Percentiles rank a stretch among this genome's conserved stretches.
Evolutionary conservation across 1,140 invertebrate genomes (phyloP).

Genomic region (Hylaeus volcanicus): DNA sequence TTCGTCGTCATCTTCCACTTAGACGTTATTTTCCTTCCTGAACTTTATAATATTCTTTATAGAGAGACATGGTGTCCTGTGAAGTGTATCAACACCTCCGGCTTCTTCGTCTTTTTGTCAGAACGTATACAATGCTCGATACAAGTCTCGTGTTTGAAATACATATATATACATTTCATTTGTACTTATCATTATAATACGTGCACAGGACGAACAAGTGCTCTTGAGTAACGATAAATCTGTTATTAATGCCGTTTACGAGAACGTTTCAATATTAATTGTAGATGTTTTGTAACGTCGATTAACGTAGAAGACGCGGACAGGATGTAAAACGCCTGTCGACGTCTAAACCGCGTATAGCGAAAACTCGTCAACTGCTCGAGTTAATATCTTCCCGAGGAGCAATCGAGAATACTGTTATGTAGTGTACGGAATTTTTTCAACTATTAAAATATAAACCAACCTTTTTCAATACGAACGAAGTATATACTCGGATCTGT

Average conservation of each 20-base stretch:
- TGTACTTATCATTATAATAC: slow-evolving; percentile 36
- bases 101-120: slow-evolving; percentile 24
- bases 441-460: slow-evolving; percentile 52
- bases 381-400: slow-evolving; percentile 41
- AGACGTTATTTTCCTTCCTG: neutral
- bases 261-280: slow-evolving; percentile 37
- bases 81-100: neutral
- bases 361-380: slow-evolving; percentile 36
- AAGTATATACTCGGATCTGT: slow-evolving; percentile 48
- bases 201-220: slow-evolving; percentile 34
- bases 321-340: slow-evolving; percentile 23
- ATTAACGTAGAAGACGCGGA: slow-evolving; percentile 32
- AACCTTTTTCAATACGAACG: slow-evolving; percentile 55
- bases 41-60: neutral
- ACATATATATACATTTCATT: slow-evolving; percentile 21
- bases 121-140: slow-evolving; percentile 26
- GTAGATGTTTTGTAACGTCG: slow-evolving; percentile 56
- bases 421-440: slow-evolving; percentile 49
- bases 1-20: neutral
- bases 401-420: slow-evolving; percentile 40
- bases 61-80: too few relatives aligned
- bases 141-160: slow-evolving; percentile 8
- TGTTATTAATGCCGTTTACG: slow-evolving; percentile 20
- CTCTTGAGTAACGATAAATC: slow-evolving; percentile 47
- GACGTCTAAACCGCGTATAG: slow-evolving; percentile 37